phyloP scores from a whole-genome alignment of 2,113 vertebrate species.

The Lasiurus borealis region DNA sequence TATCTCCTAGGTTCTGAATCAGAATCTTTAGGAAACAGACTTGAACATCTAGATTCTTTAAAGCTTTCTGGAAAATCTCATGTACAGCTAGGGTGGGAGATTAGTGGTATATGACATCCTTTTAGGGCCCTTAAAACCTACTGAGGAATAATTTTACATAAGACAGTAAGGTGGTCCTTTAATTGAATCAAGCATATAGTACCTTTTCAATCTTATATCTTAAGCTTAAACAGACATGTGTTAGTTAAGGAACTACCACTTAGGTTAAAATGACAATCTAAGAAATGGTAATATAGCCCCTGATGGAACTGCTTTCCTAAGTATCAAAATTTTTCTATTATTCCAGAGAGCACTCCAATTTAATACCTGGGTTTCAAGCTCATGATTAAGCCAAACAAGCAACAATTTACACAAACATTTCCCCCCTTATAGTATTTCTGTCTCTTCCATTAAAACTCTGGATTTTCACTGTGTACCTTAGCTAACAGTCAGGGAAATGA shows the following conservation, averaged over 20 bases:
- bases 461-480: neutral
- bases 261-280: neutral
- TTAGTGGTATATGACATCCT: neutral
- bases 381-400: neutral
- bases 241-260: neutral
- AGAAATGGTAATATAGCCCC: neutral
- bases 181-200: neutral
- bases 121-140: neutral
- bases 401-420: neutral
- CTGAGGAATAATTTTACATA: neutral
- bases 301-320: neutral
- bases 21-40: neutral
- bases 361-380: neutral
- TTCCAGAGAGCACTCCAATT: neutral
- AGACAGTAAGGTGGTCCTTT: neutral
- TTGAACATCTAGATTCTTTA: neutral
- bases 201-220: neutral
- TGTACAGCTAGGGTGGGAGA: neutral
- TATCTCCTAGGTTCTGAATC: neutral
- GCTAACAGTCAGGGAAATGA: conserved; percentile 13
- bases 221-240: neutral
- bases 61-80: neutral
- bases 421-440: neutral
- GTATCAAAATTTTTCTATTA: neutral
- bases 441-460: neutral